Percentiles rank a stretch among this genome's conserved stretches.
phyloP scores from a whole-genome alignment of 2,888 invertebrate species.

The Monopis laevigella region DNA sequence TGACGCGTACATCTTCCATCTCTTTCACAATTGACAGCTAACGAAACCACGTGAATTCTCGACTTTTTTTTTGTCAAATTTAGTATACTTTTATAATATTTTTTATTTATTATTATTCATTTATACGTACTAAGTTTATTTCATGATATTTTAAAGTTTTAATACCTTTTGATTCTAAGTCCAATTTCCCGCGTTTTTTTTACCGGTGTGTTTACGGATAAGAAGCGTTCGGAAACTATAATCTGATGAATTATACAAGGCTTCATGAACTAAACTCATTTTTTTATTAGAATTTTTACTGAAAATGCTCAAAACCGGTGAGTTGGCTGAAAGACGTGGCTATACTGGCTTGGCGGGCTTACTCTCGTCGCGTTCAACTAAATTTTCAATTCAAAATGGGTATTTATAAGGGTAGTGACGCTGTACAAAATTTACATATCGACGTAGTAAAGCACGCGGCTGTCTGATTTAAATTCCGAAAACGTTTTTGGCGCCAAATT shows the following conservation, averaged over 20 bases:
- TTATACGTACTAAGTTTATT: too few species aligned
- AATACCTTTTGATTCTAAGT: too few species aligned
- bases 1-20: conserved; percentile 26
- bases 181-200: too few species aligned
- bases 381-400: conserved; percentile 67
- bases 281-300: neutral
- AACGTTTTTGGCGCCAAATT: conserved; percentile 35
- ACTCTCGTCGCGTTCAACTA: conserved; percentile 56
- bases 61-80: too few species aligned
- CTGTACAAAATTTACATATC: conserved; percentile 65
- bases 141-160: too few species aligned
- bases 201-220: too few species aligned
- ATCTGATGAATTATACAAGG: too few species aligned
- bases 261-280: too few species aligned
- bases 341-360: conserved; percentile 50
- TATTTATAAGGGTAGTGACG: conserved; percentile 68
- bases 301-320: conserved; percentile 30
- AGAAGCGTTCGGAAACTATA: too few species aligned
- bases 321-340: conserved; percentile 62
- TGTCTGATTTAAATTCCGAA: conserved; percentile 56
- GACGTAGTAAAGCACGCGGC: conserved; percentile 60
- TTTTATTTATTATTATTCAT: neutral
- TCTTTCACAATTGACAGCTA: conserved; percentile 52
- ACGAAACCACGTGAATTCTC: conserved; percentile 40
- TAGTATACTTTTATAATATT: too few species aligned